phyloP scores from a whole-genome alignment of 2,113 vertebrate genomes.

The Embiotoca jacksoni region DNA sequence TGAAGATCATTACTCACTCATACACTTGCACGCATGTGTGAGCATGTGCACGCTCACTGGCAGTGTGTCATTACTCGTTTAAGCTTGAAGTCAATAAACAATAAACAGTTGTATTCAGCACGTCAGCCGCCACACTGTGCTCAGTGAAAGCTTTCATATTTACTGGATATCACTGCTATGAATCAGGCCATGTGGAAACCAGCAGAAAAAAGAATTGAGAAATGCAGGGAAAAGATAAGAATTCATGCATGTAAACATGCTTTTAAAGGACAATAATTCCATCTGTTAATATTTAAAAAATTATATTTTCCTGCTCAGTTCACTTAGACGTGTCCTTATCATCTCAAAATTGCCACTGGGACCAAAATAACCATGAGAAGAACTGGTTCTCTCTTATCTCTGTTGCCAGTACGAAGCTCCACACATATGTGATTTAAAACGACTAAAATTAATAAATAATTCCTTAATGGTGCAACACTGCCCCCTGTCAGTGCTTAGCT shows the following conservation, averaged over 20 bases:
- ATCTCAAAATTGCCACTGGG: not conserved
- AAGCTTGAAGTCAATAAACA: conserved; percentile 57
- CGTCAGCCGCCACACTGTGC: conserved; percentile 41
- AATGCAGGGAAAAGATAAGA: conserved; percentile 16
- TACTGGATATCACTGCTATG: conserved; percentile 7
- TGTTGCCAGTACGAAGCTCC: not conserved
- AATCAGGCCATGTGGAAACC: conserved; percentile 32
- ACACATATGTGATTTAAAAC: not conserved
- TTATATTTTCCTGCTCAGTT: not conserved
- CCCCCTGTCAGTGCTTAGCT: conserved; percentile 55
- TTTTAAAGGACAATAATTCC: conserved; percentile 34
- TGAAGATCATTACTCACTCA: conserved; percentile 48
- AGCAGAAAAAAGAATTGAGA: not conserved
- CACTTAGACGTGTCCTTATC: not conserved
- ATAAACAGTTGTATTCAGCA: conserved; percentile 58
- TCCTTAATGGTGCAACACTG: conserved; percentile 54
- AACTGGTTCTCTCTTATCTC: conserved; percentile 14
- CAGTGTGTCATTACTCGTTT: conserved; percentile 38
- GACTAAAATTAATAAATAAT: conserved; percentile 22
- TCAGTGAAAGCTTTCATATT: conserved; percentile 51
- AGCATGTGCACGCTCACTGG: conserved; percentile 34
- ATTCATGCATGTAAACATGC: conserved; percentile 11
- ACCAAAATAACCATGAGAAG: conserved; percentile 7
- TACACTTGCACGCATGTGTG: conserved; percentile 18
- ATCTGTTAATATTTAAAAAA: conserved; percentile 10